Conservation (phyloP, 2,888 invertebrate genomes). For the Diarsia mendica region DNA sequence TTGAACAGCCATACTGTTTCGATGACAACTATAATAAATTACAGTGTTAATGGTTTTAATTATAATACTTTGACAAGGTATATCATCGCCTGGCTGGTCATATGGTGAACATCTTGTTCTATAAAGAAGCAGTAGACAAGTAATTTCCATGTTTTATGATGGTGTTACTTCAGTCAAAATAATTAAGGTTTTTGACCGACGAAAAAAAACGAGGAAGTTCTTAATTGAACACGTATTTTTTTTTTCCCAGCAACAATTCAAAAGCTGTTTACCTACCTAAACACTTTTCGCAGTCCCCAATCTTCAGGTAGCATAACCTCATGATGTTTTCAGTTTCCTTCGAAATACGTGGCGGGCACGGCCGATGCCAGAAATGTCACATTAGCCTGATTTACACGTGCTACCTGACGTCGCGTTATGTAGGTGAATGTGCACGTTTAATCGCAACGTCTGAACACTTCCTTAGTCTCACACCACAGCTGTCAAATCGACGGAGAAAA, state of each 20-base stretch:
- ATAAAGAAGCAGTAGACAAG: background rate
- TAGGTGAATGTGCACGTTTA: conserved; percentile 68
- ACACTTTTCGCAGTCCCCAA: background rate
- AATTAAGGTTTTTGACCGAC: background rate
- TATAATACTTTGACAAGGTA: conserved; percentile 14
- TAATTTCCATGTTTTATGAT: background rate
- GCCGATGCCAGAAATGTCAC: conserved; percentile 83
- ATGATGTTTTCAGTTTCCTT: conserved; percentile 63
- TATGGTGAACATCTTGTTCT: conserved; percentile 44
- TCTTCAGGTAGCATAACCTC: conserved; percentile 50
- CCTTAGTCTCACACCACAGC: conserved; percentile 51
- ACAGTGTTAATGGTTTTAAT: conserved; percentile 44
- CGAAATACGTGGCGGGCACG: conserved; percentile 75
- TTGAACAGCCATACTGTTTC: conserved; percentile 23
- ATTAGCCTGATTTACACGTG: conserved; percentile 87
- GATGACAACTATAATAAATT: conserved; percentile 52
- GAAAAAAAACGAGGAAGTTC: no score
- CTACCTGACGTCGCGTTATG: conserved; percentile 79
- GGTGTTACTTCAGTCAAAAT: background rate
- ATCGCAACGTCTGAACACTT: conserved; percentile 60
- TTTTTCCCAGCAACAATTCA: background rate
- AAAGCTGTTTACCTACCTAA: background rate
- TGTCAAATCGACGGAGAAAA: conserved; percentile 46
- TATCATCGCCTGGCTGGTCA: conserved; percentile 16
- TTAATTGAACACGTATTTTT: background rate